phyloP scores from a whole-genome alignment of 1,140 invertebrate species.

The Drosophila ogumai region DNA sequence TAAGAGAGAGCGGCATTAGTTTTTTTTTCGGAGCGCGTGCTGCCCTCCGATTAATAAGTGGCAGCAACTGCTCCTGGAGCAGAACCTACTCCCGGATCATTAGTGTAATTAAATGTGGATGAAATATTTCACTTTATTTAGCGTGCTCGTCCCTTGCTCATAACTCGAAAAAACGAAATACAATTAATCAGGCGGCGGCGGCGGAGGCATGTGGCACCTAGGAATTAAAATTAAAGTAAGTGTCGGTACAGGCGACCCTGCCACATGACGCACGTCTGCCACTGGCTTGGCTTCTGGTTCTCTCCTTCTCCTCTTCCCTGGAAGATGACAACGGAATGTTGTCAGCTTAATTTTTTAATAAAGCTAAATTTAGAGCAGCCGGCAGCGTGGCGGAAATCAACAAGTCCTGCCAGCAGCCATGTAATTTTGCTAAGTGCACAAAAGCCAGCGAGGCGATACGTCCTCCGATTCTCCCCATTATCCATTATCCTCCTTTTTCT shows the following conservation, averaged over 20 bases:
- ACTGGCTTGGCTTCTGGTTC: conserved; percentile 13
- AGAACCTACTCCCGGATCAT: conserved; percentile 61
- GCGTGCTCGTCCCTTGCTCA: conserved; percentile 56
- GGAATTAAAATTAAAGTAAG: conserved; percentile 82
- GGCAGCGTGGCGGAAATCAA: conserved; percentile 61
- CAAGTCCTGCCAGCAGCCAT: conserved; percentile 68
- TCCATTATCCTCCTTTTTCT: conserved; percentile 14
- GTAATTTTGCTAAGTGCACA: conserved; percentile 79
- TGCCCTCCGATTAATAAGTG: conserved; percentile 38
- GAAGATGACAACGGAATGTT: conserved; percentile 66
- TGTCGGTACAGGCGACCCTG: conserved; percentile 60
- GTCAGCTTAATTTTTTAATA: conserved; percentile 83
- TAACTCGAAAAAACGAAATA: conserved; percentile 67
- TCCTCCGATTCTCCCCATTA: conserved; percentile 5
- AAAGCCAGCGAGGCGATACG: conserved; percentile 40
- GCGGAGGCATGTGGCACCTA: conserved; percentile 75
- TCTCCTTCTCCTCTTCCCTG: conserved; percentile 21
- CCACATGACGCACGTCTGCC: conserved; percentile 71
- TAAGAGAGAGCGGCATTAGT: conserved; percentile 28
- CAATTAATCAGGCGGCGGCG: conserved; percentile 68
- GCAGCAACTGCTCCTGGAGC: conserved; percentile 48
- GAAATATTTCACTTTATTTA: conserved; percentile 79
- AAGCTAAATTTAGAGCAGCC: conserved; percentile 76
- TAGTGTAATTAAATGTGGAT: conserved; percentile 80
- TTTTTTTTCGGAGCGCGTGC: conserved; percentile 6